Percentiles rank a stretch among this genome's conserved stretches.
phyloP scores from a whole-genome alignment of 2,888 invertebrate genomes.

The Zeuzera pyrina region DNA sequence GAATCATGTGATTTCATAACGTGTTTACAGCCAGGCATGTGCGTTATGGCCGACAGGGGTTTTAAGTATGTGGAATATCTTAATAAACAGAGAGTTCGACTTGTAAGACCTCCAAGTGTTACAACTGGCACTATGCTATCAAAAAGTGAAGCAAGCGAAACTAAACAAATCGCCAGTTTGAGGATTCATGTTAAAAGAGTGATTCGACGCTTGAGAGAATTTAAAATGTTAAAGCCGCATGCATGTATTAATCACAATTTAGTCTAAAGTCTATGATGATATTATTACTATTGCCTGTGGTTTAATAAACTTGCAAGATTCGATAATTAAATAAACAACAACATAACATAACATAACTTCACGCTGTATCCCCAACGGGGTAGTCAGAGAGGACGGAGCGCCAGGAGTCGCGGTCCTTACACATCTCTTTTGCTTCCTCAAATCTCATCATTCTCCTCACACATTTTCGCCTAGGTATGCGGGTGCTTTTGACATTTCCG shows the following conservation, averaged over 20 bases:
- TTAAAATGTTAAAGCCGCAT: slow-evolving; percentile 18
- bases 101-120: slow-evolving; percentile 5
- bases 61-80: slow-evolving; percentile 4
- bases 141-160: slow-evolving; percentile 15
- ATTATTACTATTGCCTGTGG: slow-evolving; percentile 16
- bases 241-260: slow-evolving; percentile 3
- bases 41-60: slow-evolving; percentile 4
- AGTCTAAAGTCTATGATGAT: slow-evolving; percentile 14
- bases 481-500: too few species aligned
- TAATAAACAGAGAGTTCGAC: neutral
- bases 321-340: slow-evolving; percentile 13
- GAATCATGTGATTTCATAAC: slow-evolving; percentile 4
- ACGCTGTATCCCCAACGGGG: too few species aligned
- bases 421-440: too few species aligned
- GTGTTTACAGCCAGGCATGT: slow-evolving; percentile 3
- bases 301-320: slow-evolving; percentile 20
- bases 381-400: too few species aligned
- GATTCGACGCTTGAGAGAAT: slow-evolving; percentile 15
- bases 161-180: slow-evolving; percentile 18
- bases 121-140: slow-evolving; percentile 8
- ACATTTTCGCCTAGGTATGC: too few species aligned
- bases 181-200: slow-evolving; percentile 17
- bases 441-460: too few species aligned
- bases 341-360: too few species aligned
- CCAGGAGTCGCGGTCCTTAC: too few species aligned